Percentiles rank a stretch among this genome's conserved stretches.
Conservation (phyloP, 2,888 invertebrate genomes). For the Schizotus pectinicornis region DNA sequence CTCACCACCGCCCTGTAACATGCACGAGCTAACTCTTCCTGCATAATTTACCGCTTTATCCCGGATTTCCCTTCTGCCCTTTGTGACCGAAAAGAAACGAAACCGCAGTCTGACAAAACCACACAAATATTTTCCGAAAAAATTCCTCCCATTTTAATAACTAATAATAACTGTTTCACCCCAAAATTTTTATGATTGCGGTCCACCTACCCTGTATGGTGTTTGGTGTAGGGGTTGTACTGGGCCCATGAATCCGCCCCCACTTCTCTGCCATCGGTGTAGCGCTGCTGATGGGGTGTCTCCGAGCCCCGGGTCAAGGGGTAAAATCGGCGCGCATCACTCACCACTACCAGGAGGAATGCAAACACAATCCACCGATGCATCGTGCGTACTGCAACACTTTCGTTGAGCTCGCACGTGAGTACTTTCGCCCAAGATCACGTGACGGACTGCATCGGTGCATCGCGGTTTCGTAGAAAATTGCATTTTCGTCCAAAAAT, state of each 20-base stretch:
- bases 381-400: constrained; percentile 10
- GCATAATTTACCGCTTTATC: too few species aligned
- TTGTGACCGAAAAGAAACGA: too few species aligned
- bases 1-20: too few species aligned
- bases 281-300: constrained; percentile 9
- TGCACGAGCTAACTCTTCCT: too few species aligned
- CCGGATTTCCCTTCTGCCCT: too few species aligned
- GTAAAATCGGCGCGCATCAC: background rate
- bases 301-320: constrained; percentile 1
- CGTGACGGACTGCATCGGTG: constrained; percentile 20
- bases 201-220: constrained; percentile 47
- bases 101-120: too few species aligned
- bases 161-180: background rate
- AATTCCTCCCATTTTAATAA: too few species aligned
- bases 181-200: background rate
- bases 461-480: constrained; percentile 9
- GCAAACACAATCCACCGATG: constrained; percentile 12
- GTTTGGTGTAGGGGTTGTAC: constrained; percentile 47
- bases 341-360: constrained; percentile 19
- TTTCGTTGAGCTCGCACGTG: constrained; percentile 30
- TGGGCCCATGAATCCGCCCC: constrained; percentile 41
- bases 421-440: constrained; percentile 35
- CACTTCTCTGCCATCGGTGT: constrained; percentile 20
- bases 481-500: too few species aligned
- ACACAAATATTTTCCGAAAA: too few species aligned